phyloP scores from a whole-genome alignment of 2,888 invertebrate species.

The Silvanus unidentatus region DNA sequence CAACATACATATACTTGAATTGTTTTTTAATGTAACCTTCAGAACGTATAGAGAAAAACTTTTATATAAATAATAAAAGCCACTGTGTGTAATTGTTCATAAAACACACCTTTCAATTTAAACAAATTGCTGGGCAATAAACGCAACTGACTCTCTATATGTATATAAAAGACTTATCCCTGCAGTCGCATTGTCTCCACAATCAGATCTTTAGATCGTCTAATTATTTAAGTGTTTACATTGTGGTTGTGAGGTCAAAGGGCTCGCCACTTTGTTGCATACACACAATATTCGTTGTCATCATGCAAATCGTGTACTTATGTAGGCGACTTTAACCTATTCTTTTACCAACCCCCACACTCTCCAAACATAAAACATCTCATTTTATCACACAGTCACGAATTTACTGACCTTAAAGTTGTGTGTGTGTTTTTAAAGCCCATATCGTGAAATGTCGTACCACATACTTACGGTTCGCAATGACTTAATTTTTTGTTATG shows the following conservation, averaged over 20 bases:
- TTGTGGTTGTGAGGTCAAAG: neutral
- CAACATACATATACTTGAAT: neutral
- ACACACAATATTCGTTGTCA: too few relatives aligned
- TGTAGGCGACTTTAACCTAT: too few relatives aligned
- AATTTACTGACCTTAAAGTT: too few relatives aligned
- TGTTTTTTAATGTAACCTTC: slow-evolving; percentile 5
- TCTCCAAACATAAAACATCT: too few relatives aligned
- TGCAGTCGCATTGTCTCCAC: too few relatives aligned
- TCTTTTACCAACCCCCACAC: too few relatives aligned
- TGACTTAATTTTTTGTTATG: slow-evolving; percentile 3
- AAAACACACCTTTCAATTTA: neutral
- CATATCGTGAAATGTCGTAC: slow-evolving; percentile 6
- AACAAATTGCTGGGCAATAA: too few relatives aligned
- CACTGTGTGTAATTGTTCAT: neutral
- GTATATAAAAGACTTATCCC: too few relatives aligned
- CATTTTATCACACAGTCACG: too few relatives aligned
- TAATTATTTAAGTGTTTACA: slow-evolving; percentile 2
- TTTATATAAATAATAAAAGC: neutral
- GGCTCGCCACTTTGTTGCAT: neutral
- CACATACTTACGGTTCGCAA: neutral
- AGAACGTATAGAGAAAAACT: neutral
- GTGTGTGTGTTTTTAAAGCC: too few relatives aligned
- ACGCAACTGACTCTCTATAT: too few relatives aligned
- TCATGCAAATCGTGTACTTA: too few relatives aligned
- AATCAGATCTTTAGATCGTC: neutral